Base-by-base conservation (phyloP, 1,140 invertebrate genomes). In the Drosophila elegans region DNA sequence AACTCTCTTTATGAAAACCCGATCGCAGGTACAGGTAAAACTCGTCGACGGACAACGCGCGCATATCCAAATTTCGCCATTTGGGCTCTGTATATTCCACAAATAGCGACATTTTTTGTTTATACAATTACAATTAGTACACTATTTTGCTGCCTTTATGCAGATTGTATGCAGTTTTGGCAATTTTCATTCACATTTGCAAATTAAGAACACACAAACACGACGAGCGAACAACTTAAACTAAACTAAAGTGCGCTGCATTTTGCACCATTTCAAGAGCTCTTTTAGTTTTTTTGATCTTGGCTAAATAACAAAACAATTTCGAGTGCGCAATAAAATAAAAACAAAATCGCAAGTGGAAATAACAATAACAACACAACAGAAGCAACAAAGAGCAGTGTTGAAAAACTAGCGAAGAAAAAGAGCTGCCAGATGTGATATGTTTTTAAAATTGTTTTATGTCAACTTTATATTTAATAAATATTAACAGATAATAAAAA, bases 311-410 rank as follows among this genome's bases (percentile, higher is more conserved):
- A 63, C 63, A 71, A 89, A 86, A 86, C 75, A 82, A 88, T 77
- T 89, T 88, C 75, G 83, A 89, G 84, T 89, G 83, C 84, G 83
- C 83, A 88, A 88, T 88, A 86, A 88, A 88, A 88, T 88, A 86
- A 88, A 80, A 76, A 57, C 72, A 79, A 71, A 76, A 45, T 55
- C 55, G 62, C 51, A 67, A 77, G 77, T 54, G 41, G 41, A 51
- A 55, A 36, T 12, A 55, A 46, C 54, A 82, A 60, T 52, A 53
- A 53, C 54, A 57, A 42, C 44, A 25, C 29, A 11, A 3, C 25
- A 25, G 32, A 12, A 16, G 57, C 56, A 62, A 36, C 21, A 46
- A 39, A 32, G 12, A 10, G 0, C 13, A 71, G 60, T 64, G 67
- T 42, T 61, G 45, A 1, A 44, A 42, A 60, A 38, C 36, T 2